phyloP scores from a whole-genome alignment of 2,797 vertebrate genomes.

The Antennarius maculatus region DNA sequence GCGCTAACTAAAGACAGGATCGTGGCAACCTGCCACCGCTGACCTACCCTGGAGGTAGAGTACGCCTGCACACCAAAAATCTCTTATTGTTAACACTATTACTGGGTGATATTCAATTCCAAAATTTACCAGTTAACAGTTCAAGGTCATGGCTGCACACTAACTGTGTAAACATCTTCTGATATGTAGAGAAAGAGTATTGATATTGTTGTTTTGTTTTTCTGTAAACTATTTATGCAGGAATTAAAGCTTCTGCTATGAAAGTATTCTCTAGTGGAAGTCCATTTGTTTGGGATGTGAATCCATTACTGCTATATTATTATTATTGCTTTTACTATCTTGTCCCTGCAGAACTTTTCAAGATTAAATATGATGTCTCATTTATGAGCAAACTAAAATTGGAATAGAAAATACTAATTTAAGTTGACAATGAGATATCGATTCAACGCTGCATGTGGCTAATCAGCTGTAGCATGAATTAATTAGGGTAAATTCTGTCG shows the following conservation, averaged over 20 bases:
- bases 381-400: not conserved
- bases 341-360: no score
- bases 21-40: slow-evolving; percentile 36
- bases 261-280: not conserved
- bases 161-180: not conserved
- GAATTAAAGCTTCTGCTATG: not conserved
- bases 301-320: not conserved
- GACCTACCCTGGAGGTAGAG: slow-evolving; percentile 42
- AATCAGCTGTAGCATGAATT: slow-evolving; percentile 18
- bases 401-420: not conserved
- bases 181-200: not conserved
- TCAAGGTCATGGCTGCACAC: slow-evolving; percentile 5
- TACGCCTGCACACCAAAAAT: slow-evolving; percentile 18
- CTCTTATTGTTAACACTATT: slow-evolving; percentile 2
- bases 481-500: slow-evolving; percentile 11
- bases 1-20: slow-evolving; percentile 39
- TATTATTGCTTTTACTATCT: not conserved
- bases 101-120: slow-evolving; percentile 8
- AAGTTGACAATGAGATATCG: slow-evolving; percentile 14
- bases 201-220: not conserved
- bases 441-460: slow-evolving; percentile 6
- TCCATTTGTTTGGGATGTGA: not conserved
- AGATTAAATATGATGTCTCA: no score
- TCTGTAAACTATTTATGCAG: not conserved
- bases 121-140: slow-evolving; percentile 5